Base-by-base conservation (phyloP, 1,140 invertebrate species). In the Bombus soroeensis region DNA sequence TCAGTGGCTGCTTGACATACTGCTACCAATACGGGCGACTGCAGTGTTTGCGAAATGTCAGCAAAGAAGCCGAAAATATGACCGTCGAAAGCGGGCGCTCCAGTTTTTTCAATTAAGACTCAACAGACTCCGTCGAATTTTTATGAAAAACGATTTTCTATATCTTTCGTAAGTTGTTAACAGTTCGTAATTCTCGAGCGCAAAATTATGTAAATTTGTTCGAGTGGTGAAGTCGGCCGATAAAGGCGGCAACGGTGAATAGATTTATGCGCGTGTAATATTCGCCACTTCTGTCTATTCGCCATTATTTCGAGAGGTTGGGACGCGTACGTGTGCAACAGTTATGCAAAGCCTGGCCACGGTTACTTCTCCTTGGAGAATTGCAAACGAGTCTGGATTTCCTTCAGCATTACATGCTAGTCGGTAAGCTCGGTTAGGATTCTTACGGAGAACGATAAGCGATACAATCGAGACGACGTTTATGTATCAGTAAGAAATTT, bases 381-480 rank as follows among this genome's bases (percentile, higher is more conserved):
- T 47, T 34, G 77, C 85, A 83, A 83, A 86, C 84, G 84, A 87
- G 71, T 28, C 76, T 77, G 81, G 88, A 89, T 89, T 89, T 89
- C 62, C 88, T 70, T 53, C 59, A 28, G 59, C 66, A 39, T 66
- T 72, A 47, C 57, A 47, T 22, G 32, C 39, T 1, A 13, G 34
- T 2, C 28, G 37, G 39, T 34, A 22, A 34, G 3, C 18, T 3
- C 28, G 9, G 73, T 2, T 0, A 32, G 41, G 9, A 28, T 57
- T 79, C 43, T 57, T 41, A 68, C 66, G 18, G 47, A 53, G 47
- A 53, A 22, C 47, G 72, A 71, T 72, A 41, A 84, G 53, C 76
- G 39, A 47, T 34, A 41, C 32, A 5, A 2, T 9, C 22, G 12
- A 1, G 37, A 15, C 15, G 25, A 10, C 25, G 71, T 73, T 47